Evolutionary conservation across 92 coral and sea anemone species (phyloP), one percentile per base, ranked within the genome.

Genomic region (Epizoanthus scotinus): DNA sequence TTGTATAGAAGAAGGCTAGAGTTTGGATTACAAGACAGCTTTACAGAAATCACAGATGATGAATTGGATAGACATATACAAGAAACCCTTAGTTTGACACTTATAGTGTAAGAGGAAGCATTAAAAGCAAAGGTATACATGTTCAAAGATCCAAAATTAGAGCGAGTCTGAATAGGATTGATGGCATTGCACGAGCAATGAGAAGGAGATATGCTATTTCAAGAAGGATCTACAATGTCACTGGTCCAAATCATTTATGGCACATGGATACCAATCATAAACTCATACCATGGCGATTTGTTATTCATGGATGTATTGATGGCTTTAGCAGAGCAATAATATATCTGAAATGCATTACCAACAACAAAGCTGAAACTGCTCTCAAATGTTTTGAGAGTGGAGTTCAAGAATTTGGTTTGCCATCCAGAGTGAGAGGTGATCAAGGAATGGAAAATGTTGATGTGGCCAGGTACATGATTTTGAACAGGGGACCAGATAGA

Each of bases 141-240:
- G 67, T 75, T 40, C 64, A 75, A 57, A 54, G 81, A 54, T 75
- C 61, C 26, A 36, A 44, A 75, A 57, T 54, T 67, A 75, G 86
- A 60, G 73, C 68, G 73, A 63, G 83, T 69, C 36, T 79, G 57
- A 86, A 86, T 55, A 79, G 85, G 54, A 64, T 80, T 66, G 71
- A 66, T 66, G 71, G 71, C 49, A 52, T 66, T 0, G 71, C 50
- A 66, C 31, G 71, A 66, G 71, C 71, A 66, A 52, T 29, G 40
- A 66, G 71, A 29, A 66, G 22, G 40, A 66, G 71, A 52, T 66
- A 66, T 13, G 71, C 71, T 66, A 66, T 66, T 66, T 66, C 71
- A 66, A 66, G 71, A 66, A 66, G 71, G 71, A n/a, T 66, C 71
- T 66, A 31, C 71, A 66, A 66, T 66, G 71, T 31, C 71, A 47